Base-by-base conservation (phyloP, 1,140 invertebrate species). In the Drosophila pruinosa region DNA sequence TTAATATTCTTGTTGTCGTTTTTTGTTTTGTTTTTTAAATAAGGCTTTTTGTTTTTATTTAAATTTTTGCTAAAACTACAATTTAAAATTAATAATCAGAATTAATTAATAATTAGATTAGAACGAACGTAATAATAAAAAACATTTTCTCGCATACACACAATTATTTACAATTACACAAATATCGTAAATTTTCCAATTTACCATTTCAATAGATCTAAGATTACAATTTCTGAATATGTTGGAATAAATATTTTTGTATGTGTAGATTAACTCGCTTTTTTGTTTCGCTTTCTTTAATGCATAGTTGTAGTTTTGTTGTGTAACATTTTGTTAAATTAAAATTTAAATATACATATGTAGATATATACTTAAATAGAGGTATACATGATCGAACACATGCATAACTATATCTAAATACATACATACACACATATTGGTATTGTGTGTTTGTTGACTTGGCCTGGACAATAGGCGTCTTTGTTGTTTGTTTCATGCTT, bases 1-100 rank as follows among this genome's bases (percentile, higher is more conserved):
- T 57, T 26, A 2, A 52, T 57, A 34, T 38, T 57, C 31, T 62
- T 41, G 12, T 75, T 48, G 12, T 41, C 15, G 31, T 7, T n/a
- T 28, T 56, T 47, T 34, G 10, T 48, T 73, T 58, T 76, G 43
- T 57, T 85, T 88, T 83, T 88, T 89, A 78, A 88, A 89, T 82
- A 89, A 89, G 83, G 78, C 78, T 89, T 88, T 77, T 78, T 68
- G 67, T 80, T 88, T 88, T 74, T 88, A 82, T 82, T 88, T 89
- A 82, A 88, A 89, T 89, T 88, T 88, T 88, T 72, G 78, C 82
- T 88, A 88, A 89, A 76, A 89, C 82, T 88, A 88, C 83, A 88
- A 76, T 88, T 74, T 88, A 88, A 88, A 82, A 88, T 75, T 88
- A 88, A 88, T 86, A 88, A 88, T 83, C 75, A 75, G 76, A 75